Evolutionary conservation across 2,113 vertebrate species (phyloP), one percentile per base, ranked within the genome.

Genomic region (Zeus faber): DNA sequence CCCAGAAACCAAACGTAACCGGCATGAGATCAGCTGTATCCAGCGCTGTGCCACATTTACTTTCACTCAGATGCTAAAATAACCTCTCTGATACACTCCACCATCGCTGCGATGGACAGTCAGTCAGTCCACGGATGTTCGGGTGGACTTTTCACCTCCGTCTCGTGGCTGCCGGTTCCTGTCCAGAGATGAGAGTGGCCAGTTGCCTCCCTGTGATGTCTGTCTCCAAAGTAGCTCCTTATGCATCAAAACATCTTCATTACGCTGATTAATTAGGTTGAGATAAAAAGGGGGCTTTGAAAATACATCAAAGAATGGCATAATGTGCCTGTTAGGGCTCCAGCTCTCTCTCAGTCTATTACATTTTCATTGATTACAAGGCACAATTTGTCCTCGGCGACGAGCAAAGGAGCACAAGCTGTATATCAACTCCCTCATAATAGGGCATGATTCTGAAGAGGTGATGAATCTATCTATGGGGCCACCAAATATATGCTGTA

Each of bases 301-400:
- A 81, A 82, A 72, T 63, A 80, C 72, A 83, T 81, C 72, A 85
- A 83, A 84, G 73, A 72, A 58, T 29, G 71, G 62, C 62, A 73
- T 69, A 61, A 76, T 67, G 72, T 58, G 50, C 62, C 66, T 62
- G 57, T 33, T 50, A 44, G 53, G 60, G 41, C 72, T 62, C 37
- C 45, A 9, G 62, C 54, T 64, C 61, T 58, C 60, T 68, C 72
- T 74, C 77, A 76, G 59, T 71, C 70, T 58, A 81, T 80, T 78
- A 67, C 23, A 78, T 78, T 77, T 65, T 56, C 79, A 80, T 74
- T 80, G 74, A 83, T 83, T 69, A 84, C 54, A 27, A 64, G 67
- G 62, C 57, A 75, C 70, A 72, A 50, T 79, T 75, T 81, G 77
- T 86, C 76, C 58, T 70, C 46, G 4, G 65, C 65, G 62, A 35